Conservation (phyloP, 2,113 vertebrate species). For the Stomatorhinus ivindoensis region DNA sequence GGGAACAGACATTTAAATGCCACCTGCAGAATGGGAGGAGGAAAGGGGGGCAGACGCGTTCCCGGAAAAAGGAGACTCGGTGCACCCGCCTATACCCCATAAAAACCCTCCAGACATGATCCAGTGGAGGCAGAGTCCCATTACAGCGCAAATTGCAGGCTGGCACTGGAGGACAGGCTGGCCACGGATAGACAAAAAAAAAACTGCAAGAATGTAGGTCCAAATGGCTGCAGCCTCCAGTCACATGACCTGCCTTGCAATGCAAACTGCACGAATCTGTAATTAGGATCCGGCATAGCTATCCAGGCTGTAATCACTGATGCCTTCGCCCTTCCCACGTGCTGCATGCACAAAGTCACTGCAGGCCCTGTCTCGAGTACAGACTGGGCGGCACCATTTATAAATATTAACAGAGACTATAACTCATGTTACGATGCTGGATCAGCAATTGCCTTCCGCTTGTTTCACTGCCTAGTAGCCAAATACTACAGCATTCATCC, state of each 20-base stretch:
- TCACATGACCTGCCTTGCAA: neutral
- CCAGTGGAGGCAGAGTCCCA: neutral
- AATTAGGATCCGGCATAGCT: neutral
- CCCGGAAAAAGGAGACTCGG: neutral
- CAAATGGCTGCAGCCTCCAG: neutral
- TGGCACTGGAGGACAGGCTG: neutral
- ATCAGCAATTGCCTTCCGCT: slow-evolving; percentile 23
- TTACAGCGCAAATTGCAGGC: neutral
- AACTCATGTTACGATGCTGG: slow-evolving; percentile 46
- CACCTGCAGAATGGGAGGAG: neutral
- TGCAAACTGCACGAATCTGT: neutral
- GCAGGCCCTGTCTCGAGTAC: slow-evolving; percentile 25
- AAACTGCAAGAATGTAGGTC: neutral
- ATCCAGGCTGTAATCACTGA: neutral
- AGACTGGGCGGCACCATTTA: neutral
- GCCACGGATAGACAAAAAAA: neutral
- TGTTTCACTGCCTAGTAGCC: neutral
- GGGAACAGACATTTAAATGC: neutral
- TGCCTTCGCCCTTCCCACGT: neutral
- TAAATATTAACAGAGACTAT: slow-evolving; percentile 27
- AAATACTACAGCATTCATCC: neutral
- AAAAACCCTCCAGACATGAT: neutral
- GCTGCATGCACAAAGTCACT: neutral
- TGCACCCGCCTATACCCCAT: neutral
- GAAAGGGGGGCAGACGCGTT: neutral